These are phyloP conservation scores for Artemia sinica DNA, from an alignment of 2,888 invertebrate genomes.

Conservation along the genomic window DNA sequence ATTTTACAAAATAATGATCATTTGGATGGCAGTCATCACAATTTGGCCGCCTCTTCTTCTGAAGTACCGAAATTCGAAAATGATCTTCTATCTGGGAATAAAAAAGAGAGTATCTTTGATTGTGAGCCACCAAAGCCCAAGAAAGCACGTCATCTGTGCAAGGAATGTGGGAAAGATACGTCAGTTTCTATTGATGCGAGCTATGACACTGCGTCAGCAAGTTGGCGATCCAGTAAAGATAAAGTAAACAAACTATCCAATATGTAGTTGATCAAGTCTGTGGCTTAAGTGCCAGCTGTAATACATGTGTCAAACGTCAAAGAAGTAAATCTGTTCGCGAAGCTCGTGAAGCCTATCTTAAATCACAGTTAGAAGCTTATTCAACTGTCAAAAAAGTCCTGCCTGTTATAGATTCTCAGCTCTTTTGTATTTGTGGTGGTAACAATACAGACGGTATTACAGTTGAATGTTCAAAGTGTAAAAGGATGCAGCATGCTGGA, in stretches of 20 bases:
- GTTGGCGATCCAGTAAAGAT: not conserved
- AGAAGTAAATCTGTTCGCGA: slow-evolving; percentile 18
- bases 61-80: not conserved
- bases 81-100: not conserved
- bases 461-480: slow-evolving; percentile 42
- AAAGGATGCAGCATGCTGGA: slow-evolving; percentile 42
- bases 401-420: not conserved
- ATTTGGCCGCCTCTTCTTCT: not conserved
- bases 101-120: not conserved
- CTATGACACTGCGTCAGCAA: not conserved
- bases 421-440: slow-evolving; percentile 1
- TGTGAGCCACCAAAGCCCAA: not conserved
- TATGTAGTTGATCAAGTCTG: not conserved
- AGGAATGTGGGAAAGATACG: not conserved
- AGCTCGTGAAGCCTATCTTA: slow-evolving; percentile 16
- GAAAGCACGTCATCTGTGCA: not conserved
- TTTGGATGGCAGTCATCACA: not conserved
- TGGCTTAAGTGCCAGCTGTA: not conserved
- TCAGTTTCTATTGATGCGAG: not conserved
- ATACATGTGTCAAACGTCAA: not conserved
- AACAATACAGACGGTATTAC: slow-evolving; percentile 26
- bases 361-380: not conserved
- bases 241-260: not conserved
- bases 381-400: not conserved
- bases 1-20: not conserved